Percentiles rank a stretch among this genome's conserved stretches.
phyloP scores from a whole-genome alignment of 2,797 vertebrate species.

The Selene dorsalis region DNA sequence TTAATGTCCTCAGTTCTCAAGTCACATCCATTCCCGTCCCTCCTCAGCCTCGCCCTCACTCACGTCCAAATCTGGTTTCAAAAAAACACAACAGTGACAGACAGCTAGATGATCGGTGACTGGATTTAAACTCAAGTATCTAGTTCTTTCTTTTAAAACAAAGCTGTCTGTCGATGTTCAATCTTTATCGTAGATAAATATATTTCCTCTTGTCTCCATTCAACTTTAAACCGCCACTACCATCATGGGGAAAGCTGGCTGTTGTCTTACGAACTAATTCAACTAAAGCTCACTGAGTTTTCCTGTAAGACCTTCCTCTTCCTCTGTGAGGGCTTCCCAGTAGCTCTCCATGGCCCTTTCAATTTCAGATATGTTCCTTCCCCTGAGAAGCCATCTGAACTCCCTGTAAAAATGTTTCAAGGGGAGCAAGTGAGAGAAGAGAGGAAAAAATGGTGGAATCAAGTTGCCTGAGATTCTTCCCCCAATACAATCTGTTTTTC shows the following conservation, averaged over 20 bases:
- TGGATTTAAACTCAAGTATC: neutral
- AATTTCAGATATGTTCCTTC: conserved; percentile 55
- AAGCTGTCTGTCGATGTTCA: conserved; percentile 15
- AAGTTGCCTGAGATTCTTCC: conserved; percentile 29
- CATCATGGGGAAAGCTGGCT: conserved; percentile 16
- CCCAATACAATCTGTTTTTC: conserved; percentile 19
- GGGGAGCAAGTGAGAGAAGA: conserved; percentile 12
- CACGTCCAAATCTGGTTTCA: too few relatives aligned
- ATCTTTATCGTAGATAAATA: neutral
- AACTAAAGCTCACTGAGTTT: conserved; percentile 25
- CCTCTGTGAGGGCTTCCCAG: conserved; percentile 53
- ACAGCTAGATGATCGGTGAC: too few relatives aligned
- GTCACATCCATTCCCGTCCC: too few relatives aligned
- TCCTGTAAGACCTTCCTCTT: conserved; percentile 34
- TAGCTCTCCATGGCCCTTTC: conserved; percentile 47
- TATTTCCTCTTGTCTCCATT: conserved; percentile 17
- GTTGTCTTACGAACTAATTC: conserved; percentile 7
- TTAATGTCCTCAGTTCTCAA: too few relatives aligned
- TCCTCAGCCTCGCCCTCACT: too few relatives aligned
- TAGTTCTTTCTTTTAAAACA: neutral
- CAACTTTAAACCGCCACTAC: conserved; percentile 14
- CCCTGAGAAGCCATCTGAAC: conserved; percentile 50
- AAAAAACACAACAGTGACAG: too few relatives aligned
- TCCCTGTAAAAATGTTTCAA: conserved; percentile 46
- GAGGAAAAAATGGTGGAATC: conserved; percentile 27